Percentiles rank a stretch among this genome's conserved stretches.
phyloP scores from a whole-genome alignment of 2,797 vertebrate species.

The Eulemur rubriventer region DNA sequence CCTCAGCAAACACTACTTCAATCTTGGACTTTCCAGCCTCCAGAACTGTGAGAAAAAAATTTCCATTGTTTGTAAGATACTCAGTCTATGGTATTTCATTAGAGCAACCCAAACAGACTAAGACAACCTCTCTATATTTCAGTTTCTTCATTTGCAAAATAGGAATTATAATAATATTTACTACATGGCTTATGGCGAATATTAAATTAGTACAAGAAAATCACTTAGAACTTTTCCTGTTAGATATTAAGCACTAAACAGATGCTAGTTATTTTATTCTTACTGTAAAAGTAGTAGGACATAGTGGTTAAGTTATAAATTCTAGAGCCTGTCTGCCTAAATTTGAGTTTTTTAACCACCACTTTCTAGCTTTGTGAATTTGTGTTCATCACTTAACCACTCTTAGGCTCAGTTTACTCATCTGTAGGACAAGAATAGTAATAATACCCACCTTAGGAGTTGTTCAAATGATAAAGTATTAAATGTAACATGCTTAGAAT shows the following conservation, averaged over 20 bases:
- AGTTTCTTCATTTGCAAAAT: not conserved
- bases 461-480: not conserved
- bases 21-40: not conserved
- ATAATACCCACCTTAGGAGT: not conserved
- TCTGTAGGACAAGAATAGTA: not conserved
- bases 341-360: not conserved
- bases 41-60: not conserved
- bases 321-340: not conserved
- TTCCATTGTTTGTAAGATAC: not conserved
- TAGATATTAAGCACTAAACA: not conserved
- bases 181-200: not conserved
- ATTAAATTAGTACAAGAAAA: not conserved
- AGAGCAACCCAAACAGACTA: not conserved
- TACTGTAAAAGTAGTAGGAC: not conserved
- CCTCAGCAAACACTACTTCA: not conserved
- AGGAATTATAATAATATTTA: not conserved
- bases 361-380: not conserved
- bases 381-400: not conserved
- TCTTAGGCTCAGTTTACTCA: not conserved
- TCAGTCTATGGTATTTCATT: not conserved
- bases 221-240: not conserved
- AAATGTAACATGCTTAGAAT: slow-evolving; percentile 1
- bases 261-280: slow-evolving; percentile 11
- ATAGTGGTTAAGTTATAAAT: not conserved
- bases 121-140: not conserved